These are phyloP conservation scores for Sciurus niger DNA, from an alignment of 2,113 vertebrate genomes.

Conservation along the genomic window DNA sequence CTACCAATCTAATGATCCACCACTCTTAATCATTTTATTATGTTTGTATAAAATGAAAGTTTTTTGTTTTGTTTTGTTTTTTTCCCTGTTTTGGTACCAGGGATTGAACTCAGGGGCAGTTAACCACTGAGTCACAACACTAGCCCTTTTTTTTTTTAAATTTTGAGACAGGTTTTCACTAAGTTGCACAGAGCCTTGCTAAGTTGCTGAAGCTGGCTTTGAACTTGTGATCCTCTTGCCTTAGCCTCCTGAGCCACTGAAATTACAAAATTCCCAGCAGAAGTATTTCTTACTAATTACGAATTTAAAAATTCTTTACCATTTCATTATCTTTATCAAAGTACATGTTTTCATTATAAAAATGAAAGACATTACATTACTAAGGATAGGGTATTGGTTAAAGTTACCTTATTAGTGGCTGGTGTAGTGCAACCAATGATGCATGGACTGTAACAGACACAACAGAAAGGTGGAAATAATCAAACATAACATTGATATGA, in stretches of 20 bases:
- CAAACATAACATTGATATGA: conserved; percentile 99
- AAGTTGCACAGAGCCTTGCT: no score
- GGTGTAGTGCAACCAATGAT: conserved; percentile 97
- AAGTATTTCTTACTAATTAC: conserved; percentile 41
- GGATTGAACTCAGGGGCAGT: no score
- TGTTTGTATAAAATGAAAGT: conserved; percentile 41
- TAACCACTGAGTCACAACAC: no score
- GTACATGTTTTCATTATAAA: conserved; percentile 37
- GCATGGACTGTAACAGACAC: conserved; percentile 96
- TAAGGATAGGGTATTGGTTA: neutral
- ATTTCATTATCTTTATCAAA: conserved; percentile 55
- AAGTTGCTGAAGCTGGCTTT: no score
- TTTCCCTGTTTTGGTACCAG: no score
- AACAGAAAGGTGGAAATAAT: conserved; percentile 99
- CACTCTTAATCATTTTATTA: conserved; percentile 49
- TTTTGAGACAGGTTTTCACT: no score
- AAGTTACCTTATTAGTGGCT: conserved; percentile 97
- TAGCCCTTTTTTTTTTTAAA: no score
- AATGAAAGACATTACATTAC: conserved; percentile 18
- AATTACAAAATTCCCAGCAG: no score
- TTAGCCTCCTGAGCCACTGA: no score
- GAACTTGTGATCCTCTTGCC: no score
- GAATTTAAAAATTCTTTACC: conserved; percentile 23
- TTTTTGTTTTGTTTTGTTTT: no score
- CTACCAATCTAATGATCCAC: neutral